Conservation (phyloP, 2,797 vertebrate genomes). For the Xenops minutus region DNA sequence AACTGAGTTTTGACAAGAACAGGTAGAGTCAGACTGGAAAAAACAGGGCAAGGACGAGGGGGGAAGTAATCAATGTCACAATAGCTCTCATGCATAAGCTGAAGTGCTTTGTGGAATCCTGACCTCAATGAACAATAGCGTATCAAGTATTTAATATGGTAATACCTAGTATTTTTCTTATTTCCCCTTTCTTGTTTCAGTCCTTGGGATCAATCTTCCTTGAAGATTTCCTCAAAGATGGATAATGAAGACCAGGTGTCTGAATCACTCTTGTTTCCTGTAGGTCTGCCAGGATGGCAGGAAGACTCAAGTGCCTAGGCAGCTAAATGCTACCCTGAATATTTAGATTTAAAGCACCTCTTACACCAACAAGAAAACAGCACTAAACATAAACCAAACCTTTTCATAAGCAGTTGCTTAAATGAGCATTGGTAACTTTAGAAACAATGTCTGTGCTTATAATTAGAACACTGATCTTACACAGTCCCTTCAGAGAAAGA, state of each 20-base stretch:
- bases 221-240: background rate
- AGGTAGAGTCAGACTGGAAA: background rate
- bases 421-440: background rate
- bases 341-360: background rate
- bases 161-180: background rate
- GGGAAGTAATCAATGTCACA: background rate
- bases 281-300: background rate
- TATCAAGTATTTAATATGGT: background rate
- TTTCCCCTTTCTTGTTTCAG: background rate
- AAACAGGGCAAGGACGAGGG: fast-evolving
- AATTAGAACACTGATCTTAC: background rate
- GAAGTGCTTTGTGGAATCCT: background rate
- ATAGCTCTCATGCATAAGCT: background rate
- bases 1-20: background rate
- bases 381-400: background rate
- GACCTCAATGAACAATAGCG: background rate
- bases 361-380: background rate
- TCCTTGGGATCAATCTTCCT: background rate
- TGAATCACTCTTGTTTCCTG: background rate
- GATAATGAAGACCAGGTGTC: background rate
- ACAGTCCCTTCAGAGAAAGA: background rate
- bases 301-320: background rate
- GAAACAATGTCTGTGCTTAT: background rate
- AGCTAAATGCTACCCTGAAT: background rate
- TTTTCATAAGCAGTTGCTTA: background rate